These are phyloP conservation scores for Cryptocephalus primarius DNA, from an alignment of 2,888 invertebrate species.

Conservation along the genomic window DNA sequence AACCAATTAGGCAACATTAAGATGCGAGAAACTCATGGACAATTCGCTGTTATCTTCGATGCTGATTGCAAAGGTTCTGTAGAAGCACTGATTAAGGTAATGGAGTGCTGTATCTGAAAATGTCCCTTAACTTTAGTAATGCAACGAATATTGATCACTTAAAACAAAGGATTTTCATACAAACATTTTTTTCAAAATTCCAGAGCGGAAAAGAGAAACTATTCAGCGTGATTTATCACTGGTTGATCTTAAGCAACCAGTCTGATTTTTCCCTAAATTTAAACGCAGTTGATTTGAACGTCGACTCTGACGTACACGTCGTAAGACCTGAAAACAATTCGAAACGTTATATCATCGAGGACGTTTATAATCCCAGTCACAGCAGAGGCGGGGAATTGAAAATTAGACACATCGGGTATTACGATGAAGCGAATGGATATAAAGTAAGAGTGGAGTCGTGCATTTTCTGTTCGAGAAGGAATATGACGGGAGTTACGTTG, in stretches of 20 bases:
- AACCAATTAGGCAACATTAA: no score
- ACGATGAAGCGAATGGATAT: conserved; percentile 13
- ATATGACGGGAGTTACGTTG: no score
- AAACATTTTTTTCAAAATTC: not conserved
- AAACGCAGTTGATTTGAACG: conserved; percentile 14
- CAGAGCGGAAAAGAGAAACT: conserved; percentile 16
- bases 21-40: no score
- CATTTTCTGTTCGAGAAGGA: no score
- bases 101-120: no score
- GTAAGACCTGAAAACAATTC: conserved; percentile 7
- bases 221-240: conserved; percentile 20
- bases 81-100: no score
- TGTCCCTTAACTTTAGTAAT: no score
- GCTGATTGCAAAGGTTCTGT: no score
- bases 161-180: no score
- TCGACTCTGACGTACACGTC: conserved; percentile 21
- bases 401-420: conserved; percentile 13
- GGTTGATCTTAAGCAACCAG: conserved; percentile 17
- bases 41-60: no score
- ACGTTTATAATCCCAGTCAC: conserved; percentile 22
- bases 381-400: conserved; percentile 17
- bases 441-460: no score
- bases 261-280: conserved; percentile 12
- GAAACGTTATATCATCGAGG: conserved; percentile 10
- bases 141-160: no score